These are phyloP conservation scores for Cheilosia impressa DNA, from an alignment of 2,888 invertebrate species.

Conservation along the genomic window DNA sequence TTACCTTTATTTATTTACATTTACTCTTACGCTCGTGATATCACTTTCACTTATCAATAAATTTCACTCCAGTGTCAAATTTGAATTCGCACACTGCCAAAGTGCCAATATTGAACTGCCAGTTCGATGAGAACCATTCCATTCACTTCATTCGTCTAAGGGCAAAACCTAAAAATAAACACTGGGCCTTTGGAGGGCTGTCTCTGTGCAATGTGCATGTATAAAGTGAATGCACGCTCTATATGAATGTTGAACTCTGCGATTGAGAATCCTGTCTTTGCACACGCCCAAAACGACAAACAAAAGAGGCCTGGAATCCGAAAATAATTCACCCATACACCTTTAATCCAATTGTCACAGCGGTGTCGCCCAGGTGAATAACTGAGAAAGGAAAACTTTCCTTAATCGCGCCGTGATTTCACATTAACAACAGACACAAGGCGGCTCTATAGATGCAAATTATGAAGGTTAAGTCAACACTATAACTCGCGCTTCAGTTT, in stretches of 20 bases:
- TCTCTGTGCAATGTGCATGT: not conserved
- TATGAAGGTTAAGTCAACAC: slow-evolving; percentile 24
- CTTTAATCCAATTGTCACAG: not conserved
- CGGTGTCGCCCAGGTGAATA: slow-evolving; percentile 8
- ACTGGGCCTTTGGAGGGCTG: not conserved
- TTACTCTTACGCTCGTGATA: slow-evolving; percentile 16
- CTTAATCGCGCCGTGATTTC: slow-evolving; percentile 44
- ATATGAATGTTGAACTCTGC: not conserved
- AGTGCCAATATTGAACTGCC: not conserved
- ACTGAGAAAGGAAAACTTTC: slow-evolving; percentile 65
- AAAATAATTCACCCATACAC: slow-evolving; percentile 40
- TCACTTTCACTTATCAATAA: slow-evolving; percentile 7
- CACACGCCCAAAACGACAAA: not conserved
- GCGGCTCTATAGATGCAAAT: slow-evolving; percentile 14
- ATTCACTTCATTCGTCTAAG: not conserved
- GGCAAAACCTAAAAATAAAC: not conserved
- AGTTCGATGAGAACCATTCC: not conserved
- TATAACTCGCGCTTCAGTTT: not conserved
- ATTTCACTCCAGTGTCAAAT: not conserved
- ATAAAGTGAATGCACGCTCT: slow-evolving; percentile 7
- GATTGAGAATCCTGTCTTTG: slow-evolving; percentile 20
- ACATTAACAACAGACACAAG: slow-evolving; percentile 26
- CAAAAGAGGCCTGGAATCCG: slow-evolving; percentile 4
- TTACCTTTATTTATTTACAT: not conserved
- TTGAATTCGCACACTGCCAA: not conserved